Percentiles rank a stretch among this genome's conserved stretches.
phyloP scores from a whole-genome alignment of 2,888 invertebrate genomes.

The Netelia fuscicornis region DNA sequence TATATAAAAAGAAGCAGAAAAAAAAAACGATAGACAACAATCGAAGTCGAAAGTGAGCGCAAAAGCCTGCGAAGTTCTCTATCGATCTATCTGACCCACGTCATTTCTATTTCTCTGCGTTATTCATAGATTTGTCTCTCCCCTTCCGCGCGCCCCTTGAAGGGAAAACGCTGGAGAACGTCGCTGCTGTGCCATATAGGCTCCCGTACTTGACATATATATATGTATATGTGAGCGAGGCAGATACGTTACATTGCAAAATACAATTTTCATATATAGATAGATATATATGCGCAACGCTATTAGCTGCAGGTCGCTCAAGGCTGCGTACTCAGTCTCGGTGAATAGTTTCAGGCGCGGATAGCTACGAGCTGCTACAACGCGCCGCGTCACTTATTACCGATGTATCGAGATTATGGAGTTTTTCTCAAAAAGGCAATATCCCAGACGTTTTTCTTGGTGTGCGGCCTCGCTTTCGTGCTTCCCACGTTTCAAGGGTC shows the following conservation, averaged over 20 bases:
- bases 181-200: conserved; percentile 57
- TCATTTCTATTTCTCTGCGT: conserved; percentile 68
- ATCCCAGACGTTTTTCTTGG: conserved; percentile 48
- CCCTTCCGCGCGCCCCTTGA: conserved; percentile 10
- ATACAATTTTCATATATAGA: conserved; percentile 29
- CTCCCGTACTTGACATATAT: conserved; percentile 11
- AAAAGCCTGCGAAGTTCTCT: conserved; percentile 23
- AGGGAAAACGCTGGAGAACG: conserved; percentile 67
- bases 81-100: conserved; percentile 58
- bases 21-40: conserved; percentile 28
- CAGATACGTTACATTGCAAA: conserved; percentile 49
- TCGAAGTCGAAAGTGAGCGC: conserved; percentile 53
- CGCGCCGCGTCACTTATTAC: conserved; percentile 70
- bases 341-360: conserved; percentile 54
- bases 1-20: conserved; percentile 17
- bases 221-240: not conserved
- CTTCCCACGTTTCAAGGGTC: conserved; percentile 78
- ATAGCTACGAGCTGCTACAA: not conserved
- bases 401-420: conserved; percentile 73
- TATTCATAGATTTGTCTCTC: conserved; percentile 65
- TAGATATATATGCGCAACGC: conserved; percentile 21
- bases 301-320: conserved; percentile 66
- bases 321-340: conserved; percentile 62
- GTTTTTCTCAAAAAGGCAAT: conserved; percentile 71
- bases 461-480: conserved; percentile 66